Evolutionary conservation across 2,797 vertebrate genomes (phyloP).

Genomic region (Urosaurus nigricauda): DNA sequence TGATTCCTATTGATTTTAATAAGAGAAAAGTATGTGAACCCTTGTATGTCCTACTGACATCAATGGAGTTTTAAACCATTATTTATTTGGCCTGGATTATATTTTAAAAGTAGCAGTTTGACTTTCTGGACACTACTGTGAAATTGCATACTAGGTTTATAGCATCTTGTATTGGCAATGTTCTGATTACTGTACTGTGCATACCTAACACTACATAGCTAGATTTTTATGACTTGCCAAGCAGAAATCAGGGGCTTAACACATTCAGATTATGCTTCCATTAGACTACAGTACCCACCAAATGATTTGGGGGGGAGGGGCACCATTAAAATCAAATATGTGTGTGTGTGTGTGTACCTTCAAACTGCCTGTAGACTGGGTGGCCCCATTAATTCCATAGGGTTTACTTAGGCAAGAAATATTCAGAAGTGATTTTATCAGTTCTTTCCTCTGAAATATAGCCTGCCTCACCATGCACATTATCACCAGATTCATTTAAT

Average conservation of each 20-base stretch:
- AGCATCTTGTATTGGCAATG: neutral
- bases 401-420: no score
- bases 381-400: no score
- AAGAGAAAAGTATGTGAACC: neutral
- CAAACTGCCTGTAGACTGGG: no score
- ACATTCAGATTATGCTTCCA: no score
- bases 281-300: neutral
- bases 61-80: neutral
- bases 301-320: neutral
- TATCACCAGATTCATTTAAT: neutral
- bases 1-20: neutral
- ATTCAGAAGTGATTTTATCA: no score
- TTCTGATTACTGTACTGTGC: neutral
- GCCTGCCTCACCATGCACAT: neutral
- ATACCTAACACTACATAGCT: neutral
- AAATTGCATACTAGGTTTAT: neutral
- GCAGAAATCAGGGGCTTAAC: neutral
- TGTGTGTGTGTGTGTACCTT: no score
- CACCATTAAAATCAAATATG: no score
- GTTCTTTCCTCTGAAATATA: no score
- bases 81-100: neutral
- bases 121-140: neutral
- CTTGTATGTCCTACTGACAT: neutral
- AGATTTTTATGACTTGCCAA: neutral
- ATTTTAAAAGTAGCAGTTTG: neutral